Conservation (phyloP, 2,888 invertebrate genomes). For the Caenorhabditis imperialis region DNA sequence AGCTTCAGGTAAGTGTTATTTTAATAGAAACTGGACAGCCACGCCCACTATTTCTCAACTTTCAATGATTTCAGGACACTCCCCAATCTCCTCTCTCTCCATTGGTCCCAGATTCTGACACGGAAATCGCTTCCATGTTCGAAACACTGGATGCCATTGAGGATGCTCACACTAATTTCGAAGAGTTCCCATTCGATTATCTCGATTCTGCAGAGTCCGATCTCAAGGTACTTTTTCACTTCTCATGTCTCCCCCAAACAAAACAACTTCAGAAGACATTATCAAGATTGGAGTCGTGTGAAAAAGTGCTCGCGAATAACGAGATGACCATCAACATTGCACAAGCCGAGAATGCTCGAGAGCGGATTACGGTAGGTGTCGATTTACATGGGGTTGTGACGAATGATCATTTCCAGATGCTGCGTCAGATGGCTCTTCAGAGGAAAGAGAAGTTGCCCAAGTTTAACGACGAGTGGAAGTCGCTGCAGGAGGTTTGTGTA, state of each 20-base stretch:
- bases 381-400: background rate
- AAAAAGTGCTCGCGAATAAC: slow-evolving; percentile 56
- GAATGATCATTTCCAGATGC: slow-evolving; percentile 50
- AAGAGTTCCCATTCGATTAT: slow-evolving; percentile 66
- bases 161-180: slow-evolving; percentile 60
- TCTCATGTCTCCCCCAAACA: background rate
- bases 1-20: slow-evolving; percentile 11
- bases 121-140: slow-evolving; percentile 45
- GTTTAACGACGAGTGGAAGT: slow-evolving; percentile 51
- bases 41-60: too few relatives aligned
- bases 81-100: background rate
- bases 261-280: slow-evolving; percentile 54
- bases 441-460: slow-evolving; percentile 48
- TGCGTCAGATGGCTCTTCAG: slow-evolving; percentile 45
- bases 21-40: background rate
- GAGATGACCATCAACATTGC: slow-evolving; percentile 74
- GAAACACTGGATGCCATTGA: slow-evolving; percentile 59
- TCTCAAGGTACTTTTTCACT: slow-evolving; percentile 39
- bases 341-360: slow-evolving; percentile 66
- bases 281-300: slow-evolving; percentile 54
- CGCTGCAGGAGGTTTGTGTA: slow-evolving; percentile 41
- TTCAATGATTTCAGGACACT: slow-evolving; percentile 23
- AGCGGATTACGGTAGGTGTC: slow-evolving; percentile 41
- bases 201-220: slow-evolving; percentile 54
- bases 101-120: slow-evolving; percentile 20